Evolutionary conservation across 2,797 vertebrate genomes (phyloP).

Genomic region (Strix occidentalis): DNA sequence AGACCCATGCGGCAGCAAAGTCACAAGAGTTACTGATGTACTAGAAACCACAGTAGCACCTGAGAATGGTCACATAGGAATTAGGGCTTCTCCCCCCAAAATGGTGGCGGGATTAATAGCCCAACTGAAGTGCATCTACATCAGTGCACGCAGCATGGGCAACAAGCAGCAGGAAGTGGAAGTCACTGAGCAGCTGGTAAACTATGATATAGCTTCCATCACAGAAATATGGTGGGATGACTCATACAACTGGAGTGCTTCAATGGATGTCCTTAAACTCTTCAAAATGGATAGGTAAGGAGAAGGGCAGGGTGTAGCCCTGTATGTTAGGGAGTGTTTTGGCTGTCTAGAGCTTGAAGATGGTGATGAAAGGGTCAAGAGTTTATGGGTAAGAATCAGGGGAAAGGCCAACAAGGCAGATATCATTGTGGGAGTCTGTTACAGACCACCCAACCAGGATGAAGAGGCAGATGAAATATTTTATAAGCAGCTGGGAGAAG

Average conservation of each 20-base stretch:
- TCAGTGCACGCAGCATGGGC: accelerated
- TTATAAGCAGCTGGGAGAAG: no score
- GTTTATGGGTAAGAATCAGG: no score
- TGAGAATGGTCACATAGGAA: neutral
- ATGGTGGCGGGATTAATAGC: neutral
- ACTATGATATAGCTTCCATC: neutral
- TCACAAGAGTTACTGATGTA: neutral
- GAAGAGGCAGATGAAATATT: no score
- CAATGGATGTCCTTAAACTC: neutral
- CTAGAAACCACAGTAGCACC: neutral
- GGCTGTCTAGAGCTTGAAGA: neutral
- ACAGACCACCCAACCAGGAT: no score
- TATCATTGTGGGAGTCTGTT: no score
- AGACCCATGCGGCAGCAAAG: neutral
- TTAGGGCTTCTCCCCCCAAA: neutral
- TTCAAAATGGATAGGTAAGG: neutral
- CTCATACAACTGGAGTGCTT: neutral
- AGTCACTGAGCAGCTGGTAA: neutral
- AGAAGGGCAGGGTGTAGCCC: neutral
- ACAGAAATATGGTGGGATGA: neutral
- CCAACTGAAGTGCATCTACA: neutral
- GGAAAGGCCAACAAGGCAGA: no score
- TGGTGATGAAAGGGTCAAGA: neutral
- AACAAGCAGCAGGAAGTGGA: neutral
- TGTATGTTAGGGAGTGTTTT: neutral